Base-by-base conservation (phyloP, 2,113 vertebrate species). In the Nothobranchius furzeri region DNA sequence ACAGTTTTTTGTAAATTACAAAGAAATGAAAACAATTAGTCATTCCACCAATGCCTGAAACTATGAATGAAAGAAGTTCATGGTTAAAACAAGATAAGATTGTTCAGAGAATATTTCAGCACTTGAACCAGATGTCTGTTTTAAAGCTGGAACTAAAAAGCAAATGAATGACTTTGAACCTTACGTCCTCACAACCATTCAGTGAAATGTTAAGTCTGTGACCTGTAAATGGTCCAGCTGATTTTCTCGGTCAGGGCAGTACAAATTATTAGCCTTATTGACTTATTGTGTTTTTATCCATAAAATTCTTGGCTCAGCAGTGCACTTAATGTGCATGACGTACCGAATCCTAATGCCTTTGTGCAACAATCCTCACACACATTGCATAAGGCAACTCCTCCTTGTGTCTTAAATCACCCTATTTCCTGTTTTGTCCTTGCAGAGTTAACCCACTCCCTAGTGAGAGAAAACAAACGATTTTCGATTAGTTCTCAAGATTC, bases 401-500 rank as follows among this genome's bases (percentile, higher is more conserved):
- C 53, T 76, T 81, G 55, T 81, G 70, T 84, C 63, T 69, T 55
- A 82, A 84, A 83, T 79, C 75, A 70, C 55, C 70, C 80, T 67
- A 82, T 85, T 85, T 91, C 75, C 73, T 70, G 82, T 84, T 83
- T 74, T 74, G 76, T 87, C 85, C 83, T 82, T 82, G 70, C 81
- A 76, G 79, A 86, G 78, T 86, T 81, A 87, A 86, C 86, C 78
- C 81, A 79, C 86, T 81, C 79, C 80, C 85, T 51, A 62, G 75
- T 83, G 79, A 88, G 81, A 72, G 73, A 83, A 90, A 90, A 87
- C 70, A 76, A 85, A 92, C 40, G 78, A 87, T 89, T 89, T 88
- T 90, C 83, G 84, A 86, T 87, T 87, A 84, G 83, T 90, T 87
- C 72, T 87, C 79, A 86, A 87, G 85, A 89, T 87, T 86, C 82